These are phyloP conservation scores for Meda fulgida DNA, from an alignment of 2,797 vertebrate genomes.

Conservation along the genomic window DNA sequence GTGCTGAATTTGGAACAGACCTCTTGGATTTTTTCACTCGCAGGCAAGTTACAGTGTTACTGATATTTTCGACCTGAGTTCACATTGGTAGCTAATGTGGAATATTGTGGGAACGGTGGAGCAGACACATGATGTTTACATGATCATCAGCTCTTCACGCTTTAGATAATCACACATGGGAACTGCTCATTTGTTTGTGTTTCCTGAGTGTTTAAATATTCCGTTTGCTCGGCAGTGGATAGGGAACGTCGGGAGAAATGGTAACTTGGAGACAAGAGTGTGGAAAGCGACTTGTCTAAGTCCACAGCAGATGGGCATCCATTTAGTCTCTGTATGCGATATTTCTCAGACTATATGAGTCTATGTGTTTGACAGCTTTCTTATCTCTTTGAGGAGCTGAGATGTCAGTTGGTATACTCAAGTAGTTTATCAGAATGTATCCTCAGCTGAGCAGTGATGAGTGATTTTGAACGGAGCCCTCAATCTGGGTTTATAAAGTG, in stretches of 20 bases:
- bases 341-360: neutral
- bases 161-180: slow-evolving; percentile 8
- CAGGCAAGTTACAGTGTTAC: neutral
- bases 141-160: neutral
- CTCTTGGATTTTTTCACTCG: neutral
- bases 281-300: slow-evolving; percentile 7
- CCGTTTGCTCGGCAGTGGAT: neutral
- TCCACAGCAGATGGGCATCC: slow-evolving; percentile 9
- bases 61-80: neutral
- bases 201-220: neutral
- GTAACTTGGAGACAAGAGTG: slow-evolving; percentile 50
- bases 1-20: neutral
- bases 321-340: slow-evolving; percentile 8
- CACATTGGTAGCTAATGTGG: neutral
- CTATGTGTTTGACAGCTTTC: slow-evolving; percentile 1
- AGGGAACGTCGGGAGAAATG: neutral
- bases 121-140: neutral
- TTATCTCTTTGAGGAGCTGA: slow-evolving; percentile 3
- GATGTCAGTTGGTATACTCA: slow-evolving; percentile 10
- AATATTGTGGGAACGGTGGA: neutral
- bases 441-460: slow-evolving; percentile 2
- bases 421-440: slow-evolving; percentile 25
- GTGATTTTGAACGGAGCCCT: slow-evolving; percentile 14
- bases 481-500: neutral
- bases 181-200: slow-evolving; percentile 23